Evolutionary conservation across 1,140 invertebrate species (phyloP).

Genomic region (Hesperophylax magnus): DNA sequence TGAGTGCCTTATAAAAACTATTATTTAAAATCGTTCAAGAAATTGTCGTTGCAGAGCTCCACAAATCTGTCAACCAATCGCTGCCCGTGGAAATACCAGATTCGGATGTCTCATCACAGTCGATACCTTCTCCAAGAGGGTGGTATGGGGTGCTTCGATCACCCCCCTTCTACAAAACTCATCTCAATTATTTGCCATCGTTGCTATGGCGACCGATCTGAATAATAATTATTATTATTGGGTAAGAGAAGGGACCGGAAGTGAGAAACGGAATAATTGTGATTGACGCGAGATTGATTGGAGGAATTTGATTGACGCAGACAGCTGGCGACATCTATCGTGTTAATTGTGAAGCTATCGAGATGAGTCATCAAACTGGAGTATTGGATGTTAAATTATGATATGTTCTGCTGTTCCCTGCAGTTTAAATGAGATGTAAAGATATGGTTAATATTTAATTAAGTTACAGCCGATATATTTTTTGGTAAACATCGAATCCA

Average conservation of each 20-base stretch:
- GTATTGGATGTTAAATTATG: too few relatives aligned
- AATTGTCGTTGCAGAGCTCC: conserved; percentile 18
- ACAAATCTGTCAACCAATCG: conserved; percentile 48
- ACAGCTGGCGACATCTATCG: conserved; percentile 23
- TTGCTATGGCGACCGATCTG: conserved; percentile 56
- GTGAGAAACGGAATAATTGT: conserved; percentile 36
- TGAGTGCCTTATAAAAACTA: background rate
- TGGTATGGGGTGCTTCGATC: conserved; percentile 14
- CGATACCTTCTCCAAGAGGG: conserved; percentile 36
- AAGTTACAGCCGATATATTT: too few relatives aligned
- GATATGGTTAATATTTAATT: too few relatives aligned
- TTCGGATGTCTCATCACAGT: conserved; percentile 48
- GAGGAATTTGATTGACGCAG: conserved; percentile 48
- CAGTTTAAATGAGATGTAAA: too few relatives aligned
- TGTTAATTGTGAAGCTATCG: too few relatives aligned
- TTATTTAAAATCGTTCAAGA: background rate
- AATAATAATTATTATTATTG: conserved; percentile 59
- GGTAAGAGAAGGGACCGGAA: conserved; percentile 46
- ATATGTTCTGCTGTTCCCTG: too few relatives aligned
- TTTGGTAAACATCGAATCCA: too few relatives aligned
- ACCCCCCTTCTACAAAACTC: conserved; percentile 15
- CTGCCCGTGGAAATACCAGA: conserved; percentile 46
- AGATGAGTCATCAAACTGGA: too few relatives aligned
- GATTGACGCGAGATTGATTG: conserved; percentile 50
- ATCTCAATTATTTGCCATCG: conserved; percentile 43